Evolutionary conservation across 2,797 vertebrate genomes (phyloP), one percentile per base, ranked within the genome.

Genomic region (Gymnoscopelus braueri): DNA sequence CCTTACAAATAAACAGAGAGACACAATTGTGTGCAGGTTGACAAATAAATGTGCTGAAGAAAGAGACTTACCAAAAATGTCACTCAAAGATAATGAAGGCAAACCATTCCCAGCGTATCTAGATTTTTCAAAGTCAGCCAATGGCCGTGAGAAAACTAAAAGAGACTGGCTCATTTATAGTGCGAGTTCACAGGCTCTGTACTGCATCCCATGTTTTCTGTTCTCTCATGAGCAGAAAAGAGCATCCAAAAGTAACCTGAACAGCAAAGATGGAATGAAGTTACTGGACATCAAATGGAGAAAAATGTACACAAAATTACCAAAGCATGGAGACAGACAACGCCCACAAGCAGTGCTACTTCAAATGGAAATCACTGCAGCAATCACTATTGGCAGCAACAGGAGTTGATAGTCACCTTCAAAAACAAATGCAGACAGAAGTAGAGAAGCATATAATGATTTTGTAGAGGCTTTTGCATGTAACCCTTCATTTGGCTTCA

Each of bases 201-300:
- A 44, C 12, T 78, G 66, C 62, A 57, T 59, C 44, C 66, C 62
- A 72, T n/a, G n/a, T n/a, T n/a, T n/a, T n/a, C n/a, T n/a, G 14
- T 57, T 57, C 54, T 68, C 60, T 52, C 61, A 63, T 50, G 61
- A 69, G 55, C 47, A 26, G 14, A 65, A 32, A 75, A 50, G 15
- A n/a, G 26, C 62, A 72, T 69, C 60, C 23, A 57, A 48, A 63
- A 77, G 59, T 70, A 60, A 59, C 48, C 60, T 77, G 24, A 71
- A 76, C 48, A 70, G 70, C 48, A 67, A 65, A 15, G 56, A 68
- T 60, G 50, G 65, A 48, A 7, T 72, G 3, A 55, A 69, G 32
- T n/a, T 69, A 32, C 6, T 29, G 13, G 26, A 70, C 12, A 39
- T 73, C 10, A 80, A n/a, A n/a, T n/a, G n/a, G n/a, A n/a, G n/a